These are phyloP conservation scores for Pionites leucogaster DNA, from an alignment of 2,113 vertebrate genomes.

Conservation along the genomic window DNA sequence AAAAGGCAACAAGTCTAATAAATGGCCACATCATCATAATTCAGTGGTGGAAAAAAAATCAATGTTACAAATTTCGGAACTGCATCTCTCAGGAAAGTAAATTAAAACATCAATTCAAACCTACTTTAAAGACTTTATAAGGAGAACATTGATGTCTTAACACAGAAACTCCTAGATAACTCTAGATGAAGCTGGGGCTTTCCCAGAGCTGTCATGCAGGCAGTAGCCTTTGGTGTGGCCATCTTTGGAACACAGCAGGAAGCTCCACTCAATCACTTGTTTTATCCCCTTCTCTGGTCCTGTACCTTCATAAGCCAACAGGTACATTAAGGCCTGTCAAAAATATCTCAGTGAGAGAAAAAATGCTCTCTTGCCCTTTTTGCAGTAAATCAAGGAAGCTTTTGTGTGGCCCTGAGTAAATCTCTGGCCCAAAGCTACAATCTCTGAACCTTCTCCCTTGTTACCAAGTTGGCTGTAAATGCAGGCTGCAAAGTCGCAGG, in stretches of 20 bases:
- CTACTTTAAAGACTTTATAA: conserved; percentile 10
- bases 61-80: conserved; percentile 24
- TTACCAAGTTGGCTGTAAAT: background rate
- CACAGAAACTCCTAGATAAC: background rate
- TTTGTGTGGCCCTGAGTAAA: background rate
- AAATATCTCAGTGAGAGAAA: background rate
- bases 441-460: background rate
- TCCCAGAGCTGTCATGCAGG: background rate
- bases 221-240: background rate
- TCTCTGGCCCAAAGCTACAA: background rate
- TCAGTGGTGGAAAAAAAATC: background rate
- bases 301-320: background rate
- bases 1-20: conserved; percentile 58
- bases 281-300: background rate
- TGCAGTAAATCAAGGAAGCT: background rate
- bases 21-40: conserved; percentile 48
- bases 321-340: background rate
- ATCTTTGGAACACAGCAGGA: background rate
- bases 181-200: background rate
- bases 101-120: conserved; percentile 61
- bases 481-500: background rate
- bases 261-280: background rate
- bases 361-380: background rate
- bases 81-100: conserved; percentile 40
- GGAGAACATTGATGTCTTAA: background rate